These are phyloP conservation scores for Octodonta nipae DNA, from an alignment of 2,888 invertebrate genomes.

Conservation along the genomic window DNA sequence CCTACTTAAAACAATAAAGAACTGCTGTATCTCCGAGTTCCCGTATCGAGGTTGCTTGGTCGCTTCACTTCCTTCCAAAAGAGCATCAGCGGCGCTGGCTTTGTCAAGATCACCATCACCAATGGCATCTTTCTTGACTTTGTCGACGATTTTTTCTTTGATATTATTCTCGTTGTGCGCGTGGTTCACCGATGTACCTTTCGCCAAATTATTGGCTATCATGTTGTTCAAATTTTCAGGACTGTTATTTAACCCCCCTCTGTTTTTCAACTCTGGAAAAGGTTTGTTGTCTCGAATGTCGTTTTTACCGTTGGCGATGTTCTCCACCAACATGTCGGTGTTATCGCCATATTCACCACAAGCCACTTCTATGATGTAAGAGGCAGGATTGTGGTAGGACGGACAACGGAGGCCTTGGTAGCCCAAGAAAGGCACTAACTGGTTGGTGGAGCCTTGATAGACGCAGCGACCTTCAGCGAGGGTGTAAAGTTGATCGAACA, in stretches of 20 bases:
- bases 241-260: constrained; percentile 38
- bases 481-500: constrained; percentile 91
- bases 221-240: constrained; percentile 22
- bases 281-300: constrained; percentile 64
- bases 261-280: constrained; percentile 41
- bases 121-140: constrained; percentile 3
- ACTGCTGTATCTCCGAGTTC: constrained; percentile 70
- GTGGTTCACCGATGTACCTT: constrained; percentile 45
- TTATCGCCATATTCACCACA: constrained; percentile 94
- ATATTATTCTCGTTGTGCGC: constrained; percentile 43
- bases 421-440: constrained; percentile 69
- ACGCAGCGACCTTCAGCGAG: constrained; percentile 89
- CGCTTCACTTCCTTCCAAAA: constrained; percentile 46
- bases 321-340: constrained; percentile 66
- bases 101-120: constrained; percentile 35
- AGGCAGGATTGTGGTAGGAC: constrained; percentile 92
- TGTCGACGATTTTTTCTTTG: neutral
- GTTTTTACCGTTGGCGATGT: constrained; percentile 65
- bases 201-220: constrained; percentile 34
- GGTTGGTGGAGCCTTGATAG: constrained; percentile 78
- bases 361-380: constrained; percentile 82
- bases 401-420: constrained; percentile 79
- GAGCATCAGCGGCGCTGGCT: constrained; percentile 54
- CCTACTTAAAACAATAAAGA: constrained; percentile 75
- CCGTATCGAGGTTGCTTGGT: constrained; percentile 62